phyloP scores from a whole-genome alignment of 2,113 vertebrate species.

The Otocyon megalotis region DNA sequence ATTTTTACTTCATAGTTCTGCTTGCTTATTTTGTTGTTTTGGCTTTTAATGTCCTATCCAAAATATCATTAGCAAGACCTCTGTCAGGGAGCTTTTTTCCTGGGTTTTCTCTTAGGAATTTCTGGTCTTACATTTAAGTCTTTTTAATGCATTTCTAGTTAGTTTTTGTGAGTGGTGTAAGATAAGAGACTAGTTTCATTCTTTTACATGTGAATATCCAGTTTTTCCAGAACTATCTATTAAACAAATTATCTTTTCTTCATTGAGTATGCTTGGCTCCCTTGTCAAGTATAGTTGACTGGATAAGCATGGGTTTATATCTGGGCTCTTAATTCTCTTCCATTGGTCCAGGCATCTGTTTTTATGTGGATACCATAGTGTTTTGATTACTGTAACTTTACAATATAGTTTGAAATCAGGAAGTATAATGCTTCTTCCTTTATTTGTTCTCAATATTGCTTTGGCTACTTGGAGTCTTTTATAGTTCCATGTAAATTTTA shows the following conservation, averaged over 20 bases:
- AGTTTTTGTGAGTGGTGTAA: background rate
- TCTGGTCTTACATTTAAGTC: background rate
- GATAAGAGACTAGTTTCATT: background rate
- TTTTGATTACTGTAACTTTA: background rate
- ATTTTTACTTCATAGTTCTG: background rate
- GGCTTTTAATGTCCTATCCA: background rate
- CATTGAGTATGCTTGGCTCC: background rate
- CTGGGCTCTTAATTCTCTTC: background rate
- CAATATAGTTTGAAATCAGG: background rate
- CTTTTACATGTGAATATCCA: background rate
- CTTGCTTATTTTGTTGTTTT: background rate
- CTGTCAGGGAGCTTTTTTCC: no score
- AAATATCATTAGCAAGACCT: background rate
- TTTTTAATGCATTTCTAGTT: background rate
- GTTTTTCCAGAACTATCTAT: background rate
- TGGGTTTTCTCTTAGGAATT: background rate
- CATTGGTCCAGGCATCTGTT: background rate
- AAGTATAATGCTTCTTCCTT: background rate
- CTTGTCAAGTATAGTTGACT: background rate
- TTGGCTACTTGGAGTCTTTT: background rate
- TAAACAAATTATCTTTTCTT: background rate
- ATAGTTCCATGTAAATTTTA: background rate
- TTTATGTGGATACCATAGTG: background rate
- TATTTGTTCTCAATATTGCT: background rate
- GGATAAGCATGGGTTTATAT: background rate